Evolutionary conservation across 2,113 vertebrate genomes (phyloP).

Genomic region (Vombatus ursinus): DNA sequence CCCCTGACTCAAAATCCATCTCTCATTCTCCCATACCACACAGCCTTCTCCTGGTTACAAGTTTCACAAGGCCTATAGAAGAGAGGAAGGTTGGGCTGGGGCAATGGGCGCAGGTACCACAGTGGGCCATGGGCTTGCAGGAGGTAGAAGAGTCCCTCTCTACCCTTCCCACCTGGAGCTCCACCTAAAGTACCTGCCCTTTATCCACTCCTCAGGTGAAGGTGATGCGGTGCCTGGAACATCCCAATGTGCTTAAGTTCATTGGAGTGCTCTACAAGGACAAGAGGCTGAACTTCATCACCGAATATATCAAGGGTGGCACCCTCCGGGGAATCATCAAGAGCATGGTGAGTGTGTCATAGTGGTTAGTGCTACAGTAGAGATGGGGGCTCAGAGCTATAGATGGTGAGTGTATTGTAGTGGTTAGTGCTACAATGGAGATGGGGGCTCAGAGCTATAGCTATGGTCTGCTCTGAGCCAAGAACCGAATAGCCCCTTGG

Average conservation of each 20-base stretch:
- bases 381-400: neutral
- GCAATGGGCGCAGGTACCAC: neutral
- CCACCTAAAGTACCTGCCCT: neutral
- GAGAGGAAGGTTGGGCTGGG: neutral
- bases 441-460: neutral
- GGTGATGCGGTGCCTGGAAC: slow-evolving; percentile 97
- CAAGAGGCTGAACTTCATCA: slow-evolving; percentile 98
- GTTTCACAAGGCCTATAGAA: too few species aligned
- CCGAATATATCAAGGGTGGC: slow-evolving; percentile 97
- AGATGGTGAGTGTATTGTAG: neutral
- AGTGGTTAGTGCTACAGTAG: neutral
- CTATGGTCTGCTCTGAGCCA: neutral
- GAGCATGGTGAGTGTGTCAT: slow-evolving; percentile 88
- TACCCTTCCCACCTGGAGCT: neutral
- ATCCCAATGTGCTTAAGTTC: slow-evolving; percentile 97
- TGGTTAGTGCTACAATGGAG: neutral
- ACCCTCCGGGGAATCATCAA: slow-evolving; percentile 95
- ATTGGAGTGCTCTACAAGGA: slow-evolving; percentile 99
- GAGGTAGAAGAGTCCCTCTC: neutral
- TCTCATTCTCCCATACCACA: neutral
- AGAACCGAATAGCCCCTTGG: neutral
- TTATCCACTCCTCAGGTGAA: slow-evolving; percentile 88
- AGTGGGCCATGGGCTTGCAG: neutral
- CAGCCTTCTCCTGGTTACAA: neutral
- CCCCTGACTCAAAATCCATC: neutral